Evolutionary conservation across 2,888 invertebrate genomes (phyloP).

Genomic region (Tipula vernalis): DNA sequence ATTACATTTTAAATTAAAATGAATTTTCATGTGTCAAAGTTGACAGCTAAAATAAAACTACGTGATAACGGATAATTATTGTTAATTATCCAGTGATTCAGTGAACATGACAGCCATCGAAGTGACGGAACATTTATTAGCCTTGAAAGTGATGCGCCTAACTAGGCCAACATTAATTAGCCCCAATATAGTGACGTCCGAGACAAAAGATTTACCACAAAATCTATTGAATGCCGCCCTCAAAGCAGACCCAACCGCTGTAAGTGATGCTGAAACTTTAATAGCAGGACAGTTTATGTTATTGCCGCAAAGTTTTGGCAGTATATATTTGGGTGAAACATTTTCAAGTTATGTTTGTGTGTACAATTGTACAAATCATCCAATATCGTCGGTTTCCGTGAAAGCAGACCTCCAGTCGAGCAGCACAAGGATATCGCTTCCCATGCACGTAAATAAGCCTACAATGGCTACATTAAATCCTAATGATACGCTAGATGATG

Average conservation of each 20-base stretch:
- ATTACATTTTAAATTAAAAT: not conserved
- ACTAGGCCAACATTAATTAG: constrained; percentile 83
- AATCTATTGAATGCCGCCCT: constrained; percentile 65
- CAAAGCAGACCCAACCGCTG: constrained; percentile 73
- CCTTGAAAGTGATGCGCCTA: constrained; percentile 73
- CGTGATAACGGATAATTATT: not conserved
- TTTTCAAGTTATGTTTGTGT: constrained; percentile 97
- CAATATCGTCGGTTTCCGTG: constrained; percentile 69
- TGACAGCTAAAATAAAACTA: not conserved
- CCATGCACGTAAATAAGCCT: constrained; percentile 54
- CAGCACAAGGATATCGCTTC: constrained; percentile 71
- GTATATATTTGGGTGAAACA: constrained; percentile 95
- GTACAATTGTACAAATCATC: constrained; percentile 83
- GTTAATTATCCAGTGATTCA: not conserved
- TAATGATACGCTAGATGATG: constrained; percentile 82
- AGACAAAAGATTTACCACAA: constrained; percentile 73
- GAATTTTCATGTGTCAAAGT: not conserved
- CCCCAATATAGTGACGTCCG: constrained; percentile 69
- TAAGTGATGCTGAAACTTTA: constrained; percentile 66
- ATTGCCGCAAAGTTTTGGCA: constrained; percentile 93
- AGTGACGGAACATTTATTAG: constrained; percentile 30
- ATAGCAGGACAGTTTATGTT: constrained; percentile 83
- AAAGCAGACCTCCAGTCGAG: constrained; percentile 93
- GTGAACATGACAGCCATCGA: constrained; percentile 25
- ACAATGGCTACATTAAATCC: constrained; percentile 49